Evolutionary conservation across 2,113 vertebrate species (phyloP), one percentile per base, ranked within the genome.

Genomic region (Saguinus midas): DNA sequence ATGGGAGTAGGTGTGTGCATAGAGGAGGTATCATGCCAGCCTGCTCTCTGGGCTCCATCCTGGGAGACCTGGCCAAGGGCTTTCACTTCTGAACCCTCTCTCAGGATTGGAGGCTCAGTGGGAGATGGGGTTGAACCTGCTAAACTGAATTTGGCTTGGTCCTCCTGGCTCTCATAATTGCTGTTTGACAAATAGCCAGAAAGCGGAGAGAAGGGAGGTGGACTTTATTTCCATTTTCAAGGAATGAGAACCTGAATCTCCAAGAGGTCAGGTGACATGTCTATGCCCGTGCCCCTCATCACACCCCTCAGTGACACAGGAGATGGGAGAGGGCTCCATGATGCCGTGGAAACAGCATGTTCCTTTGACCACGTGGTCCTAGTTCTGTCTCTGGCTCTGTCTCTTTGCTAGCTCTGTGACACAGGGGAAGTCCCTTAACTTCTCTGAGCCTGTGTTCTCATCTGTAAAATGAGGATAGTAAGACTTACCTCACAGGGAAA

Each of bases 401-500:
- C 50, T 88, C 78, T 88, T 61, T 86, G 40, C 20, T 48, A 82
- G 66, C 79, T 80, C 0, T 35, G 75, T 73, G 87, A 79, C 68
- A 17, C 16, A 68, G 50, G 52, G 55, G 79, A 52, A 79, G 85
- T 68, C 64, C 81, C 76, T 79, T 76, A 75, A 94, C 96, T 84
- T 92, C 81, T 93, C 93, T 85, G 93, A 94, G 84, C 80, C 87
- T 96, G 86, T 79, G 96, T 66, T 75, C 70, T 97, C 90, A 86
- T 93, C 72, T 96, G 75, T 84, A 87, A 97, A 96, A 95, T 95
- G 90, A 95, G 50, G 75, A 85, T 76, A 92, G 57, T 90, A 87
- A 66, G 18, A 16, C 50, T 81, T 5, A 57, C 21, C 13, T 75
- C 23, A 10, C 25, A 43, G 21, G 50, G 16, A 17, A 48, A 43